Conservation (phyloP, 2,888 invertebrate species). For the Corbicula japonica region DNA sequence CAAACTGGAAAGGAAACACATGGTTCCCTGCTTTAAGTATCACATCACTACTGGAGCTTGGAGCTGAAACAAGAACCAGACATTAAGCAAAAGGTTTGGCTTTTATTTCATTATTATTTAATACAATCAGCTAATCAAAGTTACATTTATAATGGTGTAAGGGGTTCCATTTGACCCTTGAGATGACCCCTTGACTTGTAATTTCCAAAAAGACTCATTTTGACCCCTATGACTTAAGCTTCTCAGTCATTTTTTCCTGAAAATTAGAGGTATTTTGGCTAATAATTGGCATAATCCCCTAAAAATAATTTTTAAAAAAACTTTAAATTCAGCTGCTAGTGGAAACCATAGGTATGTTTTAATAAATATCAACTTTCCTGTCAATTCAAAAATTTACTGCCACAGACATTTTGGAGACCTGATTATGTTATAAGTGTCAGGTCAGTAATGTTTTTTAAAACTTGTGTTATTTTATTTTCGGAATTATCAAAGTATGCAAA, state of each 20-base stretch:
- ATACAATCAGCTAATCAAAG: neutral
- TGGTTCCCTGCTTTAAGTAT: conserved; percentile 90
- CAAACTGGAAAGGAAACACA: conserved; percentile 93
- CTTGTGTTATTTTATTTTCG: too few species aligned
- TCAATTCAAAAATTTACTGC: too few species aligned
- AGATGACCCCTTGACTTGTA: neutral
- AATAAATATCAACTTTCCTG: too few species aligned
- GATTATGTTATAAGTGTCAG: too few species aligned
- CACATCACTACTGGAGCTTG: conserved; percentile 67
- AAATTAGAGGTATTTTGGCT: neutral
- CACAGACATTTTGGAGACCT: too few species aligned
- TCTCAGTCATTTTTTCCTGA: neutral
- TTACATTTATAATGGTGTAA: neutral
- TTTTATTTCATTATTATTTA: neutral
- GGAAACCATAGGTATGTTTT: too few species aligned
- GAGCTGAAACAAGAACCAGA: neutral
- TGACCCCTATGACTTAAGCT: neutral
- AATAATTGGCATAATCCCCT: too few species aligned
- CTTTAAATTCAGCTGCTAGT: too few species aligned
- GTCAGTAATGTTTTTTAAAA: too few species aligned
- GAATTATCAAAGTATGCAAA: too few species aligned
- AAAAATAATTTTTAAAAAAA: too few species aligned
- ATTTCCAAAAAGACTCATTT: neutral
- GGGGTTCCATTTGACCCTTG: neutral
- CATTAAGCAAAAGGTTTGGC: neutral